Conservation (phyloP, 2,113 vertebrate genomes). For the Theropithecus gelada region DNA sequence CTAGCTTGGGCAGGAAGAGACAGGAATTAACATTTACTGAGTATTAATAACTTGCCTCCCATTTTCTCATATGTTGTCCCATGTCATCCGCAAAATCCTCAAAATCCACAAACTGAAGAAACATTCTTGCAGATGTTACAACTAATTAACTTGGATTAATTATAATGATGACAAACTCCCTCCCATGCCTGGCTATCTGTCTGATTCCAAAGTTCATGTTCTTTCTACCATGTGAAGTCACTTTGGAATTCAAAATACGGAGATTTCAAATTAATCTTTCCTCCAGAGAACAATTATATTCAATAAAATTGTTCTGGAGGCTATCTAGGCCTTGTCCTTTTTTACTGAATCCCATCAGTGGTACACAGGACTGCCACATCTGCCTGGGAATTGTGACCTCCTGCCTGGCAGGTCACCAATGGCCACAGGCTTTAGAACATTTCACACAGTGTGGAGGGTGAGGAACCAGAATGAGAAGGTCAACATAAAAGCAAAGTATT, state of each 20-base stretch:
- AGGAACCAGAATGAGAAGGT: not conserved
- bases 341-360: not conserved
- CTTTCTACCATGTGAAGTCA: not conserved
- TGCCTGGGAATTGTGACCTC: not conserved
- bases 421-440: not conserved
- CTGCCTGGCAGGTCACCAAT: not conserved
- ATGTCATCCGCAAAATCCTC: not conserved
- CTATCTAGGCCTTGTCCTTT: not conserved
- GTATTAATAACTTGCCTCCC: not conserved
- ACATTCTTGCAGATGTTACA: not conserved
- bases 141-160: not conserved
- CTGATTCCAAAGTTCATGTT: not conserved
- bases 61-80: not conserved
- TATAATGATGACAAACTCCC: too few species aligned
- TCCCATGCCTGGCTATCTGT: not conserved
- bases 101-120: not conserved
- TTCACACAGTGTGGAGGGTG: not conserved
- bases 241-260: not conserved
- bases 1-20: not conserved
- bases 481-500: slow-evolving; percentile 48
- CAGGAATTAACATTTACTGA: not conserved
- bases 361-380: not conserved
- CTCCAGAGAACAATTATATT: not conserved
- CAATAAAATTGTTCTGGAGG: not conserved
- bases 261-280: not conserved